phyloP scores from a whole-genome alignment of 1,140 invertebrate genomes.

The Pectinophora gossypiella region DNA sequence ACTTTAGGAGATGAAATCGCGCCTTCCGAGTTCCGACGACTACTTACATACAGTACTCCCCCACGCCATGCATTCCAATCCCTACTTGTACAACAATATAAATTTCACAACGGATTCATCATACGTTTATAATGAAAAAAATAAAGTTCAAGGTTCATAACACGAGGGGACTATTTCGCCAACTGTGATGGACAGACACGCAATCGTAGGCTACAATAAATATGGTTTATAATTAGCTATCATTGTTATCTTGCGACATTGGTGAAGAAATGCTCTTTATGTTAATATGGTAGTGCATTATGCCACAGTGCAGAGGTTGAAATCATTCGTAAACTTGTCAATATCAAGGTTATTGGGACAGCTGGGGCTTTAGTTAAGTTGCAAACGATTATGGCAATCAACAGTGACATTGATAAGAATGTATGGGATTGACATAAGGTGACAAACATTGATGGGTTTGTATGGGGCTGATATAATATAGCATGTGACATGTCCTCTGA shows the following conservation, averaged over 20 bases:
- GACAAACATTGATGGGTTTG: too few relatives aligned
- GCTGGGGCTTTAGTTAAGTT: too few relatives aligned
- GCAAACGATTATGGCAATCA: too few relatives aligned
- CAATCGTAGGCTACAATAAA: slow-evolving; percentile 37
- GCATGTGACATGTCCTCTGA: too few relatives aligned
- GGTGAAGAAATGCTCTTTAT: slow-evolving; percentile 12
- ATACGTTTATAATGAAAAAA: background rate
- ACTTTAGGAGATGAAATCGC: too few relatives aligned
- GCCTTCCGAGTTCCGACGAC: too few relatives aligned
- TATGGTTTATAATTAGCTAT: slow-evolving; percentile 40
- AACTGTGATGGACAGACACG: slow-evolving; percentile 18
- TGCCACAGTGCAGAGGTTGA: background rate
- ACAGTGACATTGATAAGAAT: too few relatives aligned
- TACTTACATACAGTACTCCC: too few relatives aligned
- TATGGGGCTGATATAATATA: too few relatives aligned
- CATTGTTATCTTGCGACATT: slow-evolving; percentile 18
- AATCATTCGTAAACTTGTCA: background rate
- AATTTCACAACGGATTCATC: background rate
- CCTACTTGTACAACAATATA: background rate
- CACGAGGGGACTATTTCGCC: too few relatives aligned
- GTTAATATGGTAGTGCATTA: background rate
- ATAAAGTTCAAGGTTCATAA: background rate
- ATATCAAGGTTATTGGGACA: background rate
- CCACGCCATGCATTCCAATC: too few relatives aligned
- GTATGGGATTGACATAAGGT: too few relatives aligned